Percentiles rank a stretch among this genome's conserved stretches.
Conservation (phyloP, 2,113 vertebrate species). For the Coracopsis vasa region DNA sequence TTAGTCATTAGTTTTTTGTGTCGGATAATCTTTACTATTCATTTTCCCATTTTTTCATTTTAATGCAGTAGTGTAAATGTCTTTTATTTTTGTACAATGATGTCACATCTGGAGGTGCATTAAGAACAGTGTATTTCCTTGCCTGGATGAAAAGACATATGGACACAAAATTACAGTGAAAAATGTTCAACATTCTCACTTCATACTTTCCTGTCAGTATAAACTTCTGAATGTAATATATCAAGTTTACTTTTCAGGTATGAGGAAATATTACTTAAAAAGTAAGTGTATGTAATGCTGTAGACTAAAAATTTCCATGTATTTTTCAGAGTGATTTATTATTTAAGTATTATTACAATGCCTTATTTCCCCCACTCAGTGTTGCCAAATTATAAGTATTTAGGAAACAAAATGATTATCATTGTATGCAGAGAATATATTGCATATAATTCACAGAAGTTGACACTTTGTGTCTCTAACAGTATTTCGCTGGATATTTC, state of each 20-base stretch:
- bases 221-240: not conserved
- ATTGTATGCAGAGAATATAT: not conserved
- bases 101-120: not conserved
- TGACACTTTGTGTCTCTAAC: not conserved
- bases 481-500: not conserved
- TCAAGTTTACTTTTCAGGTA: not conserved
- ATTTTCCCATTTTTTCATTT: not conserved
- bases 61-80: not conserved
- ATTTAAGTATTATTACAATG: not conserved
- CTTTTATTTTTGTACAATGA: not conserved
- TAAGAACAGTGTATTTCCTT: not conserved
- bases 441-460: not conserved
- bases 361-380: not conserved
- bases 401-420: not conserved
- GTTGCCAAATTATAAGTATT: not conserved
- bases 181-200: not conserved
- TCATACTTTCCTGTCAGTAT: not conserved
- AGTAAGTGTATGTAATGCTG: not conserved
- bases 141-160: not conserved
- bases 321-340: not conserved
- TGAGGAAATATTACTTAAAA: not conserved
- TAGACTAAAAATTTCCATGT: not conserved
- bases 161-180: not conserved
- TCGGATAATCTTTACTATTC: not conserved
- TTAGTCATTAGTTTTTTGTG: not conserved